Base-by-base conservation (phyloP, 1,140 invertebrate species). In the Leptinotarsa defecta region DNA sequence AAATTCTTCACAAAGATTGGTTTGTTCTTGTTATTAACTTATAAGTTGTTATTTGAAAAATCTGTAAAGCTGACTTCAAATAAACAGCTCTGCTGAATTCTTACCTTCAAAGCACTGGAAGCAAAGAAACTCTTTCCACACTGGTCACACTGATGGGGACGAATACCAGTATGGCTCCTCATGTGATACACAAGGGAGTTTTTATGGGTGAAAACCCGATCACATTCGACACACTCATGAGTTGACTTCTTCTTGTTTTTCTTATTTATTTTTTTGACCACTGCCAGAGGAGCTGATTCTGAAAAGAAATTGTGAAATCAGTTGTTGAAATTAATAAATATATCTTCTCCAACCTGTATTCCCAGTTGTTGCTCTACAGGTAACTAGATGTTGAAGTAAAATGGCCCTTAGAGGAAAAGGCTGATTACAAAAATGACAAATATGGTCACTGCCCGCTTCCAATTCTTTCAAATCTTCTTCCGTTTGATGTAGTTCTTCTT, bases 141-240 rank as follows among this genome's bases (percentile, higher is more conserved):
- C n/a, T 91, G 89, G 67, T 91, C 89, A 82, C 94, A 96, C n/a
- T 91, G 89, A 81, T 94, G 92, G 11, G 93, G 91, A 76, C 91
- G 87, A 80, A 92, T 90, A 5, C 93, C 92, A 3, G 89, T 92
- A 81, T 96, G 94, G 70, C 93, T 93, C 74, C 93, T 86, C 87
- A 94, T 89, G 81, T 96, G 95, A 84, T 96, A 96, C 27, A 94
- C 89, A 61, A 96, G 85, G 63, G 94, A 95, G 85, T 95, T 96
- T 68, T 92, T 87, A 79, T 96, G 94, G 74, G 91, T 90, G 83
- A 96, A 96, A 27, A 91, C 89, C 70, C 93, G 86, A 17, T 89
- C 88, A 79, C 95, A 96, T 75, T 92, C 88, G 52, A 84, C 86
- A 81, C 93, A 95, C 4, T 86, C 85, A 57, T 90, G 81, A 27